Conservation (phyloP, 2,888 invertebrate species). For the Ormyrus rosae region DNA sequence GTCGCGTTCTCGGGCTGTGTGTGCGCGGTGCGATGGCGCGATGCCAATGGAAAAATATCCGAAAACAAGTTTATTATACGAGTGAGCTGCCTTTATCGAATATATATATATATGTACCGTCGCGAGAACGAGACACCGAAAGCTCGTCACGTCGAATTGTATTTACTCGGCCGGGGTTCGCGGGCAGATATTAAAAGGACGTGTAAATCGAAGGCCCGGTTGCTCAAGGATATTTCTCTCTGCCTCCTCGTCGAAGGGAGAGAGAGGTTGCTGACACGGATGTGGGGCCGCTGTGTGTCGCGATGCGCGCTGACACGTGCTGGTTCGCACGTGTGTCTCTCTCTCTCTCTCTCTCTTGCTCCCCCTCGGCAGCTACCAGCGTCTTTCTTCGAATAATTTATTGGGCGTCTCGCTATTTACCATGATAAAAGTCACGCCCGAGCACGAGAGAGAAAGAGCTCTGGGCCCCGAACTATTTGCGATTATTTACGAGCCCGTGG, state of each 20-base stretch:
- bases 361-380: conserved; percentile 9
- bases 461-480: conserved; percentile 1
- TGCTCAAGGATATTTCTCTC: conserved; percentile 51
- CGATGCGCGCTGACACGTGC: not conserved
- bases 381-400: conserved; percentile 50
- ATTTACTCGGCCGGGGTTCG: not conserved
- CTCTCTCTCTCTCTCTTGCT: conserved; percentile 44
- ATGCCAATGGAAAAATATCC: no score
- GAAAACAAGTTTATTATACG: no score
- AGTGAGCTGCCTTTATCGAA: no score
- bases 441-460: no score
- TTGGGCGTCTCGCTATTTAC: conserved; percentile 43
- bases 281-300: conserved; percentile 49
- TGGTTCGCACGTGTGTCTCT: not conserved
- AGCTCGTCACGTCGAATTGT: not conserved
- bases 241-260: conserved; percentile 11
- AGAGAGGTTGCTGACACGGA: conserved; percentile 63
- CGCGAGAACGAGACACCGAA: no score
- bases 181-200: conserved; percentile 53
- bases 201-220: conserved; percentile 53
- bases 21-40: no score
- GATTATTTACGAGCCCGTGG: conserved; percentile 35
- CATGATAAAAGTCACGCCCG: conserved; percentile 35
- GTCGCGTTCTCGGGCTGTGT: no score
- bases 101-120: no score